phyloP scores from a whole-genome alignment of 2,797 vertebrate genomes.

The Botia almorhae region DNA sequence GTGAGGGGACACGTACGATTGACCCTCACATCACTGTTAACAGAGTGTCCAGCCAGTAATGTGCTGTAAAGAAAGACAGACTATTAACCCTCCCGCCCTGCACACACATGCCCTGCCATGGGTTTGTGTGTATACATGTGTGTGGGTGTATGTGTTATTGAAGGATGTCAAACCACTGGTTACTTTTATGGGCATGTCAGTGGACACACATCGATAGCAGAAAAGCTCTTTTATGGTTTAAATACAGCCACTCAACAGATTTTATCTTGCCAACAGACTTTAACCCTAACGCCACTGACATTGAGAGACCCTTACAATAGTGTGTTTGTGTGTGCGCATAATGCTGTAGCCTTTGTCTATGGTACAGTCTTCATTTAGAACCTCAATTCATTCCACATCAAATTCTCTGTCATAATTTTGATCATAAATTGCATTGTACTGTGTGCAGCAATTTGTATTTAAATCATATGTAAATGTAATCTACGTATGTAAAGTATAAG shows the following conservation, averaged over 20 bases:
- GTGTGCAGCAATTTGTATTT: no score
- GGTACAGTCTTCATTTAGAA: background rate
- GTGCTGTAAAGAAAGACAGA: slow-evolving; percentile 73
- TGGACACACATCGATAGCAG: slow-evolving; percentile 45
- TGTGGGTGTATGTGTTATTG: slow-evolving; percentile 42
- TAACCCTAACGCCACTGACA: slow-evolving; percentile 17
- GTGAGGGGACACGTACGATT: slow-evolving; percentile 76
- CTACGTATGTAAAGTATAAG: background rate
- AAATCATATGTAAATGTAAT: background rate
- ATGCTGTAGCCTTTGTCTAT: no score
- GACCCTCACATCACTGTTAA: slow-evolving; percentile 75
- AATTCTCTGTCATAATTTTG: background rate
- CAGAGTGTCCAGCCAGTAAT: slow-evolving; percentile 77
- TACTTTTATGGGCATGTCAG: slow-evolving; percentile 64
- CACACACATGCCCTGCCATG: slow-evolving; percentile 34
- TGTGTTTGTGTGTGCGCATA: background rate
- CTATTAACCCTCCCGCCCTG: slow-evolving; percentile 77
- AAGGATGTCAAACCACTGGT: slow-evolving; percentile 54
- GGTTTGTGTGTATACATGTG: slow-evolving; percentile 17
- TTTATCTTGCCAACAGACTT: slow-evolving; percentile 34
- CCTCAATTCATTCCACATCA: background rate
- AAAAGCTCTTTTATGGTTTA: slow-evolving; percentile 63
- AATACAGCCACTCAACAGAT: slow-evolving; percentile 52
- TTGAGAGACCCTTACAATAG: background rate
- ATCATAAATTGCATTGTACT: background rate